Percentiles rank a stretch among this genome's conserved stretches.
Evolutionary conservation across 2,888 invertebrate genomes (phyloP).

Genomic region (Watsonalla binaria): DNA sequence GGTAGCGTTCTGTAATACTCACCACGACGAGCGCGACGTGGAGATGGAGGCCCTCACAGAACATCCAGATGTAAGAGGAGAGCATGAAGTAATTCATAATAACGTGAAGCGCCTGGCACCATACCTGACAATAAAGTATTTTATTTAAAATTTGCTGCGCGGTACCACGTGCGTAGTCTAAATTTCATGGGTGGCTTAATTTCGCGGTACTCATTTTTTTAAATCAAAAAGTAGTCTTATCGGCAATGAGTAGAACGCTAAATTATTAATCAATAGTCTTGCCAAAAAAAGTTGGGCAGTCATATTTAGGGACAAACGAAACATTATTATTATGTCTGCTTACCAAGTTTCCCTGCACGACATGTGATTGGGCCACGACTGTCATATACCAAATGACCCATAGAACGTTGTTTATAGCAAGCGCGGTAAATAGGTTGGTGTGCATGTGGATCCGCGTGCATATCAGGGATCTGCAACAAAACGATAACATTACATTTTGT

Average conservation of each 20-base stretch:
- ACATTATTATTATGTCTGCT: constrained; percentile 24
- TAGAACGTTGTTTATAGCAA: constrained; percentile 84
- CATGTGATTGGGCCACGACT: constrained; percentile 78
- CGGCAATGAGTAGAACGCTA: no score
- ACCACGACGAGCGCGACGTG: constrained; percentile 87
- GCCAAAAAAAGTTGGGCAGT: no score
- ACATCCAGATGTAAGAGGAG: constrained; percentile 92
- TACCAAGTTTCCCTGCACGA: constrained; percentile 80
- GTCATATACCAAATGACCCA: constrained; percentile 88
- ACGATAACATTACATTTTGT: background rate
- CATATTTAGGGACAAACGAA: no score
- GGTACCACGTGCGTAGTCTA: no score
- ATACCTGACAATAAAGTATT: constrained; percentile 63
- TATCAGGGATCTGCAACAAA: constrained; percentile 74
- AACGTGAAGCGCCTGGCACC: constrained; percentile 85
- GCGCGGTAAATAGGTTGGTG: constrained; percentile 86
- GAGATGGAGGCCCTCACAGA: constrained; percentile 87
- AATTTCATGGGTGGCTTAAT: no score
- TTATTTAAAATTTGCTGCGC: no score
- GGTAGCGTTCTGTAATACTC: constrained; percentile 26
- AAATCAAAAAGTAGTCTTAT: no score
- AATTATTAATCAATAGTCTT: no score
- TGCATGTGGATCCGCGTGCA: constrained; percentile 88
- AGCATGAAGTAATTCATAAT: constrained; percentile 85
- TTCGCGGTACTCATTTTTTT: no score